Base-by-base conservation (phyloP, 2,888 invertebrate species). In the Agrochola lychnidis region DNA sequence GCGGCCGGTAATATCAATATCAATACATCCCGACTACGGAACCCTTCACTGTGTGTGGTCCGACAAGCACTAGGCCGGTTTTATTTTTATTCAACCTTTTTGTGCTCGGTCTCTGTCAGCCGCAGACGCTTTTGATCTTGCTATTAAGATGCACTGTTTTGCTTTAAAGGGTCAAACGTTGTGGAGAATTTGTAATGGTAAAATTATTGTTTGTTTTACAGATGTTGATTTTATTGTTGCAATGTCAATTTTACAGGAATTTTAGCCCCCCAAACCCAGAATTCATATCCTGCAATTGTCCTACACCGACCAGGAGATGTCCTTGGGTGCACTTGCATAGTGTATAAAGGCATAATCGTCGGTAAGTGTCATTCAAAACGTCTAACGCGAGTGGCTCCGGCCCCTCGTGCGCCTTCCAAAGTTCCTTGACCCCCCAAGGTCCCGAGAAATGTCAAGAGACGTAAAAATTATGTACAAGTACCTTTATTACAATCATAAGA, bases 51-150 rank as follows among this genome's bases (percentile, higher is more conserved):
- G 36, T 36, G 6, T 10, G 6, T 19, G 57, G 19, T 40, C 36
- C 19, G 2, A 36, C 16, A 57, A 57, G n/a, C 22, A 30, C 30
- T 68, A 36, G 19, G 12, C 16, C 19, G n/a, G 57, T 40, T 68
- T 73, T 70, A 73, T 85, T 80, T 76, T 62, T 59, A 78, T 74
- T 70, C 40, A 61, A 61, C 30, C 56, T 84, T 76, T 81, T 75
- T 81, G 45, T 51, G 16, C 25, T 73, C 4, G 36, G n/a, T 22
- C 25, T 53, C 30, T 68, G 77, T 76, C 85, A 81, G n/a, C 19
- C 4, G 66, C 79, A 81, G 68, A 57, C 48, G 45, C 78, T 69
- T 85, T 86, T 84, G 78, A 79, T 75, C 73, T 79, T 63, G 62
- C 16, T 63, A 14, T 40, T 59, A 63, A 73, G 74, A 77, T 85